phyloP scores from a whole-genome alignment of 1,140 invertebrate species.

The Neuroterus valhalla region DNA sequence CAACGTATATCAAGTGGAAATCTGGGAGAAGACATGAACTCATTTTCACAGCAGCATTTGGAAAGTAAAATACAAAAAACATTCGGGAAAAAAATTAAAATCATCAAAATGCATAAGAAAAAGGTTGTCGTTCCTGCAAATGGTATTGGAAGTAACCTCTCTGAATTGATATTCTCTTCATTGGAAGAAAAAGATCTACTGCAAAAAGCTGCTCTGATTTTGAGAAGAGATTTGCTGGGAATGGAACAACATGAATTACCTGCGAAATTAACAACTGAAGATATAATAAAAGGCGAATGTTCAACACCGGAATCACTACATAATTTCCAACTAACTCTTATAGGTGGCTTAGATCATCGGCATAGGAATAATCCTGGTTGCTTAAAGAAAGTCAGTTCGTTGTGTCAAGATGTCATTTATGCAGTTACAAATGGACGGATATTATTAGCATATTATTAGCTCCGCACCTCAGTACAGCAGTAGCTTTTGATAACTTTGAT shows the following conservation, averaged over 20 bases:
- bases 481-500: slow-evolving; percentile 69
- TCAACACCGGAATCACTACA: slow-evolving; percentile 41
- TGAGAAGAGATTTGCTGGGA: slow-evolving; percentile 48
- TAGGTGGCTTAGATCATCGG: slow-evolving; percentile 39
- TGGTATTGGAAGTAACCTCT: slow-evolving; percentile 38
- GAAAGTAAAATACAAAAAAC: not conserved
- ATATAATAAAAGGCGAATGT: slow-evolving; percentile 51
- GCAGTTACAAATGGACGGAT: slow-evolving; percentile 48
- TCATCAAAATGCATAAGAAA: slow-evolving; percentile 44
- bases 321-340: slow-evolving; percentile 46
- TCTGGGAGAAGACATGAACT: not conserved
- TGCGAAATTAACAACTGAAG: slow-evolving; percentile 40
- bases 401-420: slow-evolving; percentile 32
- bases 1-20: not conserved
- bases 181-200: slow-evolving; percentile 50
- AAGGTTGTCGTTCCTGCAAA: slow-evolving; percentile 47
- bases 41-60: not conserved
- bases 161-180: slow-evolving; percentile 37
- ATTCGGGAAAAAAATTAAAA: slow-evolving; percentile 18
- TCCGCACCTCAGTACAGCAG: slow-evolving; percentile 49
- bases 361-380: slow-evolving; percentile 41
- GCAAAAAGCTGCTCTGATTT: slow-evolving; percentile 52
- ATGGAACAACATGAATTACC: slow-evolving; percentile 42
- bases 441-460: slow-evolving; percentile 44
- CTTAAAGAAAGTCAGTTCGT: slow-evolving; percentile 53